phyloP scores from a whole-genome alignment of 2,888 invertebrate species.

The Mythimna loreyi region DNA sequence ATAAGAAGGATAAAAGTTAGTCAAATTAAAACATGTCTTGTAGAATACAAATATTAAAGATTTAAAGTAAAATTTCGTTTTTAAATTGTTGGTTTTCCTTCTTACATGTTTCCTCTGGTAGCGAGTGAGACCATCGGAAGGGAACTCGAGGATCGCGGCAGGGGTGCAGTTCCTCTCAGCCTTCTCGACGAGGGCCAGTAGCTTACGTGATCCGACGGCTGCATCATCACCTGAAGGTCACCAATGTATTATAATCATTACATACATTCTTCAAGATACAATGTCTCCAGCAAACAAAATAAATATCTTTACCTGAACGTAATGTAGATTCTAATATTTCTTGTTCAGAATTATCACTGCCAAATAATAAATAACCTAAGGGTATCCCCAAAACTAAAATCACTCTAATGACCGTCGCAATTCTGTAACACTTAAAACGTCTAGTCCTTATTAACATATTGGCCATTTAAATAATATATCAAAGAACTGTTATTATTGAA shows the following conservation, averaged over 20 bases:
- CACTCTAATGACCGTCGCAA: conserved; percentile 78
- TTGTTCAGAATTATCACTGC: conserved; percentile 30
- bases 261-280: neutral
- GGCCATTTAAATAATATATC: conserved; percentile 76
- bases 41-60: neutral
- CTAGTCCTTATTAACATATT: conserved; percentile 87
- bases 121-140: conserved; percentile 93
- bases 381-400: conserved; percentile 81
- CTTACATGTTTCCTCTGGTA: conserved; percentile 91
- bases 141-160: conserved; percentile 95
- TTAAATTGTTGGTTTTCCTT: conserved; percentile 12
- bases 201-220: conserved; percentile 69
- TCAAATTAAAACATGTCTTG: neutral
- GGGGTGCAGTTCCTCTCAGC: conserved; percentile 92
- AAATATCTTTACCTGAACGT: conserved; percentile 66
- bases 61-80: neutral
- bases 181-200: conserved; percentile 72
- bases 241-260: conserved; percentile 19
- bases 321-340: conserved; percentile 29
- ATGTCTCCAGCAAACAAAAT: neutral
- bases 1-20: too few relatives aligned
- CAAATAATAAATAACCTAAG: conserved; percentile 73
- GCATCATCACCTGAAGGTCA: conserved; percentile 50
- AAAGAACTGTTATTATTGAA: conserved; percentile 15
- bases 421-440: conserved; percentile 72